These are phyloP conservation scores for Camponotus vicinus DNA, from an alignment of 1,140 invertebrate species.

Conservation along the genomic window DNA sequence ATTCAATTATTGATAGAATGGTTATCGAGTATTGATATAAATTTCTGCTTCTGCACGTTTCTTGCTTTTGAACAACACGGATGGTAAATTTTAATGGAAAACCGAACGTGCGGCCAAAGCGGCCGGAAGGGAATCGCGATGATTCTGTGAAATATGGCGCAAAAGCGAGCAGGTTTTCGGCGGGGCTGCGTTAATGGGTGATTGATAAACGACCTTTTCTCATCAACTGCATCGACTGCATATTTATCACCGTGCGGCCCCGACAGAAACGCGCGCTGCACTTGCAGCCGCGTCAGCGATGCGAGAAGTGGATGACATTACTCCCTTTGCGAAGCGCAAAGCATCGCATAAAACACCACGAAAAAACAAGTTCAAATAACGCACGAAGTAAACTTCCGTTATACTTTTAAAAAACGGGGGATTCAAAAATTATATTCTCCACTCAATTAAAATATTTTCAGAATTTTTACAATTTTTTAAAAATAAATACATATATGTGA, in stretches of 20 bases:
- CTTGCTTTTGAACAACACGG: constrained; percentile 54
- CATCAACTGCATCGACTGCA: constrained; percentile 75
- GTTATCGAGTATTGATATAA: constrained; percentile 14
- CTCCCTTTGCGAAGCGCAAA: constrained; percentile 44
- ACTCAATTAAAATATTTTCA: constrained; percentile 1
- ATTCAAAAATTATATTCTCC: neutral
- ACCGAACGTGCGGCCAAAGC: constrained; percentile 58
- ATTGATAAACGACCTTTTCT: constrained; percentile 76
- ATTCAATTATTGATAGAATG: neutral
- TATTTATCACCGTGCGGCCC: constrained; percentile 72
- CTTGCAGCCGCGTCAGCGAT: constrained; percentile 57
- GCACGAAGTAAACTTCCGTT: neutral
- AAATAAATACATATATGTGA: neutral
- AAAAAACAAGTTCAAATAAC: constrained; percentile 26
- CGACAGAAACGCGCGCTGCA: constrained; percentile 55
- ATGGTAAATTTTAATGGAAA: constrained; percentile 73
- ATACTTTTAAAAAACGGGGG: constrained; percentile 1
- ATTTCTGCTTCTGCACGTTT: constrained; percentile 30
- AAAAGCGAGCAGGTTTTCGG: constrained; percentile 74
- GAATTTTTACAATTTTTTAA: neutral
- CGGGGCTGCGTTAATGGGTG: constrained; percentile 74
- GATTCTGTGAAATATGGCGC: constrained; percentile 76
- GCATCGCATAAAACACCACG: constrained; percentile 11
- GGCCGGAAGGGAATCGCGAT: constrained; percentile 70
- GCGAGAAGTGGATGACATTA: constrained; percentile 64